Conservation (phyloP, 2,113 vertebrate species). For the Petrocephalus microphthalmus region DNA sequence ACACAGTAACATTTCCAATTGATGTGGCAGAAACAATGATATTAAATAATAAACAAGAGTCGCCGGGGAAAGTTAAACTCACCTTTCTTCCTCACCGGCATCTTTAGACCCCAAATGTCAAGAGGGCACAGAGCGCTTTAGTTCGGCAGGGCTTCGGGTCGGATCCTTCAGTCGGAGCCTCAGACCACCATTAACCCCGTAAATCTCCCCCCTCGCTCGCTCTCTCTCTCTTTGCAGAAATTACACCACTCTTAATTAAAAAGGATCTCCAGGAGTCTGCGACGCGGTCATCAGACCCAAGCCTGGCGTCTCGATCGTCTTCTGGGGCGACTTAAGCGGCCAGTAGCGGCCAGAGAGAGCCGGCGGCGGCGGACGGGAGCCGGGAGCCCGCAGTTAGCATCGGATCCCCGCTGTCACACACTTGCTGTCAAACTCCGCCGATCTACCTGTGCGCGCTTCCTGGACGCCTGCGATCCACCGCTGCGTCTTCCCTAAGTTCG, state of each 20-base stretch:
- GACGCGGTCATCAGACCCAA: neutral
- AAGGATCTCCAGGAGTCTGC: neutral
- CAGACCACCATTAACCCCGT: neutral
- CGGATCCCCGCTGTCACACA: neutral
- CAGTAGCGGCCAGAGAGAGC: neutral
- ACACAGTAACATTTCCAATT: neutral
- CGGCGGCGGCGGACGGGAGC: too few relatives aligned
- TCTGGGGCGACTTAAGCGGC: neutral
- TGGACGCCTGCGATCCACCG: neutral
- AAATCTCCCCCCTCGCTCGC: neutral
- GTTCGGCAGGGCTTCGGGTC: neutral
- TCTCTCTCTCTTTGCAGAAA: neutral
- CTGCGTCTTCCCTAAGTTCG: neutral
- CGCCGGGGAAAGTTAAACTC: slow-evolving; percentile 34
- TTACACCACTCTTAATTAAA: neutral
- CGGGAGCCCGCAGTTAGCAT: neutral
- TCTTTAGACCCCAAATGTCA: slow-evolving; percentile 38
- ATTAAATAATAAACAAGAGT: neutral
- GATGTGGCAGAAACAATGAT: neutral
- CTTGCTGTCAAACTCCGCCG: neutral
- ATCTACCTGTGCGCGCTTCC: neutral
- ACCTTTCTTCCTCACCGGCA: slow-evolving; percentile 76
- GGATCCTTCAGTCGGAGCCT: neutral
- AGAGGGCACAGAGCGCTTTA: neutral
- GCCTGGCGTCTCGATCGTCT: neutral